phyloP scores from a whole-genome alignment of 2,888 invertebrate species.

The Agrilus biguttatus region DNA sequence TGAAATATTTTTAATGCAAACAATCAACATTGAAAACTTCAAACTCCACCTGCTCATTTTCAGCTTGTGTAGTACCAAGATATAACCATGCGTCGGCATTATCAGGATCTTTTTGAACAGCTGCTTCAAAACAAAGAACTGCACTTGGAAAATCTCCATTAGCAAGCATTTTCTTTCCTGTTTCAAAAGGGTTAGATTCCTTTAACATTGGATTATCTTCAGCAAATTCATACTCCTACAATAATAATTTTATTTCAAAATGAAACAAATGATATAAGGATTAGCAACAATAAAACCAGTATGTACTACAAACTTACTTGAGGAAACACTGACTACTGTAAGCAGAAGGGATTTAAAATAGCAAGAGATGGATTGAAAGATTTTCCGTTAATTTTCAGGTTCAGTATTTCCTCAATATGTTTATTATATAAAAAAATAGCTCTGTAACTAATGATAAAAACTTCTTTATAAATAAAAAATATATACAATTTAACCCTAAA shows the following conservation, averaged over 20 bases:
- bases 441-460: too few species aligned
- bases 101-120: slow-evolving; percentile 67
- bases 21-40: too few species aligned
- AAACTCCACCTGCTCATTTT: slow-evolving; percentile 74
- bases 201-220: slow-evolving; percentile 78
- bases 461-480: too few species aligned
- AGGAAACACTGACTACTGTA: background rate
- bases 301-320: background rate
- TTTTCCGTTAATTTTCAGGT: too few species aligned
- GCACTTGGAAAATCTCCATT: slow-evolving; percentile 90
- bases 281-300: background rate
- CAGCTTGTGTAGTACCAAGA: slow-evolving; percentile 85
- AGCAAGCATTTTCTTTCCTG: slow-evolving; percentile 69
- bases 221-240: slow-evolving; percentile 60
- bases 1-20: background rate
- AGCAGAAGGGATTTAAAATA: too few species aligned
- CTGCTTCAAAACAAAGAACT: slow-evolving; percentile 91
- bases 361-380: too few species aligned
- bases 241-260: slow-evolving; percentile 6
- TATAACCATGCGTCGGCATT: slow-evolving; percentile 76
- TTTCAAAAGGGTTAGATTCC: slow-evolving; percentile 63
- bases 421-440: too few species aligned
- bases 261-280: background rate
- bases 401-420: too few species aligned
- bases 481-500: too few species aligned